These are phyloP conservation scores for Drosophila imparisetae DNA, from an alignment of 2,888 invertebrate genomes.

Conservation along the genomic window DNA sequence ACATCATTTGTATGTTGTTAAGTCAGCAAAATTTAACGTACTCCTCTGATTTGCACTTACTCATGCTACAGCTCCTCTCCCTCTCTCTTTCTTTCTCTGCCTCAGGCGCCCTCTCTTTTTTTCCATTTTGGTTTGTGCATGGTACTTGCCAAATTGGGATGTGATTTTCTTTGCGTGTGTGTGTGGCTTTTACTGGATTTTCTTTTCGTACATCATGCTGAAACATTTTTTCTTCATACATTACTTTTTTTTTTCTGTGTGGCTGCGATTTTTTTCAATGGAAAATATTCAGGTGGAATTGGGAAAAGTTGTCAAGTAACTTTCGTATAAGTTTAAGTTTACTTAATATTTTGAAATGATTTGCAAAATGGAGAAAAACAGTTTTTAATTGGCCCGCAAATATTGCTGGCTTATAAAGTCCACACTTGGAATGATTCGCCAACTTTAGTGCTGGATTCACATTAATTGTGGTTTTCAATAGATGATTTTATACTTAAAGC, in stretches of 20 bases:
- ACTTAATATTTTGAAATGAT: constrained; percentile 73
- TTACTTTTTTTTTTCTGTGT: constrained; percentile 6
- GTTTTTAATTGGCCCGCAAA: constrained; percentile 51
- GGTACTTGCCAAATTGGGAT: constrained; percentile 55
- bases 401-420: constrained; percentile 9
- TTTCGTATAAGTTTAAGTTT: constrained; percentile 33
- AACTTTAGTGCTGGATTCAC: constrained; percentile 28
- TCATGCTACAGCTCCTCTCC: constrained; percentile 20
- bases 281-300: constrained; percentile 3
- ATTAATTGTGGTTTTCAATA: constrained; percentile 9
- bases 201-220: constrained; percentile 40
- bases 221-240: constrained; percentile 17
- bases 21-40: constrained; percentile 78
- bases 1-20: constrained; percentile 81
- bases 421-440: constrained; percentile 5
- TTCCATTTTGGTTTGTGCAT: constrained; percentile 5
- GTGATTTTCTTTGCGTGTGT: constrained; percentile 42
- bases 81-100: constrained; percentile 1
- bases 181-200: constrained; percentile 43
- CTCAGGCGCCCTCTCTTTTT: not conserved
- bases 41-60: constrained; percentile 73
- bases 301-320: constrained; percentile 52
- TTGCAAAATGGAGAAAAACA: constrained; percentile 53
- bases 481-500: not conserved
- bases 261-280: not conserved